Evolutionary conservation across 1,140 invertebrate genomes (phyloP).

Genomic region (Colletes gigas): DNA sequence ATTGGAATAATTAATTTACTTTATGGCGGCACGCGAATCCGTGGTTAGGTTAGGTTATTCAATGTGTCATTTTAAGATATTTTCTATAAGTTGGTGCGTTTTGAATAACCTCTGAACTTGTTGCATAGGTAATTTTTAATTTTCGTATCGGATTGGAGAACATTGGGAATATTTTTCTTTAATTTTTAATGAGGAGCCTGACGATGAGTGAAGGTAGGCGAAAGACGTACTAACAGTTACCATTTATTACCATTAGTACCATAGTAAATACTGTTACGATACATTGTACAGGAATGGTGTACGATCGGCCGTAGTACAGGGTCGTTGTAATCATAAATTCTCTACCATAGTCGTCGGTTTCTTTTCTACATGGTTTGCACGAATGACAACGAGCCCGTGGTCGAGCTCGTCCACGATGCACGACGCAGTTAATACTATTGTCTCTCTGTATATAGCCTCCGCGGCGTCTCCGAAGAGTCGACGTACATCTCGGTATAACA

Average conservation of each 20-base stretch:
- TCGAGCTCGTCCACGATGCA: slow-evolving; percentile 15
- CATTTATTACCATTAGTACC: slow-evolving; percentile 76
- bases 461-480: slow-evolving; percentile 34
- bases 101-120: too few relatives aligned
- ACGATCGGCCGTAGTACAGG: slow-evolving; percentile 69
- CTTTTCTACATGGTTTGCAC: slow-evolving; percentile 46
- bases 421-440: slow-evolving; percentile 65
- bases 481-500: slow-evolving; percentile 6
- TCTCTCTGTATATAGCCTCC: slow-evolving; percentile 62
- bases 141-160: too few relatives aligned
- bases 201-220: too few relatives aligned
- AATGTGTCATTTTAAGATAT: too few relatives aligned
- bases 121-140: too few relatives aligned
- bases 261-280: slow-evolving; percentile 80
- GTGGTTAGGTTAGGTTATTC: too few relatives aligned
- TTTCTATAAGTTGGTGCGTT: too few relatives aligned
- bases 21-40: neutral
- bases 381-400: slow-evolving; percentile 34
- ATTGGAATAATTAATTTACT: slow-evolving; percentile 46
- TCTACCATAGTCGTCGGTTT: slow-evolving; percentile 47
- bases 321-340: slow-evolving; percentile 58
- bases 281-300: slow-evolving; percentile 78
- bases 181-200: too few relatives aligned
- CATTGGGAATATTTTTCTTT: too few relatives aligned
- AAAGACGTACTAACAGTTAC: slow-evolving; percentile 72